These are phyloP conservation scores for Mungos mungo DNA, from an alignment of 2,113 vertebrate genomes.

Conservation along the genomic window DNA sequence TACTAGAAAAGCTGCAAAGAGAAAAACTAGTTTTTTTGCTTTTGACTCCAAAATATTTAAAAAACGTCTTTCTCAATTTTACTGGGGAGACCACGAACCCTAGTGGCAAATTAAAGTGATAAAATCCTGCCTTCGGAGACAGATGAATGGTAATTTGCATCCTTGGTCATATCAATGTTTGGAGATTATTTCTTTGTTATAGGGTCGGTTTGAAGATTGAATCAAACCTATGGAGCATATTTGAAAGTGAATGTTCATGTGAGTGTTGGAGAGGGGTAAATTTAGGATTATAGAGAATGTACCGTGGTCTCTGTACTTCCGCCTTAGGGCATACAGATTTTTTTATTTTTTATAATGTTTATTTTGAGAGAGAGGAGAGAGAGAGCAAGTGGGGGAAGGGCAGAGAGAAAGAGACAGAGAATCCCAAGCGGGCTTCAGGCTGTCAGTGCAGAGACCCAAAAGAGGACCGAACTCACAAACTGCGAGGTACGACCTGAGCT, in stretches of 20 bases:
- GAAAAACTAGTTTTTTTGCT: neutral
- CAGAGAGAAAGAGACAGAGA: too few relatives aligned
- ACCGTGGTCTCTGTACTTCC: neutral
- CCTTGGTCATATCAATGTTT: neutral
- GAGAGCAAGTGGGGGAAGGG: too few relatives aligned
- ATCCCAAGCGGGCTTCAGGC: too few relatives aligned
- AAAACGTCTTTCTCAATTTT: neutral
- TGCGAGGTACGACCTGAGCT: too few relatives aligned
- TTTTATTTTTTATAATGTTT: too few relatives aligned
- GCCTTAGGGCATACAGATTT: too few relatives aligned
- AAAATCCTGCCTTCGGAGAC: neutral
- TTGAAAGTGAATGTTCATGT: neutral
- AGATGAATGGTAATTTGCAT: neutral
- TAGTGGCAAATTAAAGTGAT: neutral
- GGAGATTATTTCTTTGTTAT: neutral
- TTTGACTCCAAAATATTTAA: neutral
- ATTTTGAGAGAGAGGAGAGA: too few relatives aligned
- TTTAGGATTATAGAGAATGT: neutral
- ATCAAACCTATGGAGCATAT: neutral
- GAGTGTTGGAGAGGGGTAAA: neutral
- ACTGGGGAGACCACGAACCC: neutral
- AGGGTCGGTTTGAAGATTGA: neutral
- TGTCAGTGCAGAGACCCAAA: too few relatives aligned
- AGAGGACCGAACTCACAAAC: too few relatives aligned
- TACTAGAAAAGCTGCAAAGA: neutral